These are phyloP conservation scores for Neodiprion lecontei DNA, from an alignment of 1,140 invertebrate genomes.

Conservation along the genomic window DNA sequence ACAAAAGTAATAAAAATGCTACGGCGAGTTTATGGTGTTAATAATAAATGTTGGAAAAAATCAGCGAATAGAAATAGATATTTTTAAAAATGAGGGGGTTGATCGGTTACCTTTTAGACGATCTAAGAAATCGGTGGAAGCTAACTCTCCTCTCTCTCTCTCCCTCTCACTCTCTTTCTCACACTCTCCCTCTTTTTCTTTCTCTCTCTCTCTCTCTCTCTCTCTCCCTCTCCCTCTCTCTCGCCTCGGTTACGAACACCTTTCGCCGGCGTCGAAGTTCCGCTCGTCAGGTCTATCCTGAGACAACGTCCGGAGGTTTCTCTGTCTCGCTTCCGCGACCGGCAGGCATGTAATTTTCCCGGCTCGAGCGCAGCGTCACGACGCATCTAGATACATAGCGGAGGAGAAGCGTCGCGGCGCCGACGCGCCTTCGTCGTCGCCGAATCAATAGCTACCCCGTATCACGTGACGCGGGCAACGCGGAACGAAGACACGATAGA, in stretches of 20 bases:
- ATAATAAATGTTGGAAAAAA: no score
- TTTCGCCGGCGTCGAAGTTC: not conserved
- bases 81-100: no score
- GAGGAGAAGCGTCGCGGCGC: slow-evolving; percentile 25
- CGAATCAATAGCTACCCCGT: slow-evolving; percentile 52
- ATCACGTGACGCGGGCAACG: slow-evolving; percentile 44
- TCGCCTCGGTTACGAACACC: not conserved
- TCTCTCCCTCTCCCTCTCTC: not conserved
- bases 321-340: slow-evolving; percentile 6
- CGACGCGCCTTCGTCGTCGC: slow-evolving; percentile 51
- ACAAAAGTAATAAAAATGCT: no score
- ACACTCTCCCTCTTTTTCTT: slow-evolving; percentile 14
- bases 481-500: not conserved
- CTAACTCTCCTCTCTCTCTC: slow-evolving; percentile 23
- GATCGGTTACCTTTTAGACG: no score
- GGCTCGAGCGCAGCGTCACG: not conserved
- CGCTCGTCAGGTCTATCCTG: not conserved
- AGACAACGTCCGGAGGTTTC: not conserved
- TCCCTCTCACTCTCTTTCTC: slow-evolving; percentile 14
- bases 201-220: not conserved
- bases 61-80: no score
- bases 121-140: not conserved
- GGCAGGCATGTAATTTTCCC: not conserved
- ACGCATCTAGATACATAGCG: not conserved
- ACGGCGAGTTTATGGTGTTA: no score